These are phyloP conservation scores for Bos indicus DNA, from an alignment of 2,113 vertebrate genomes.

Conservation along the genomic window DNA sequence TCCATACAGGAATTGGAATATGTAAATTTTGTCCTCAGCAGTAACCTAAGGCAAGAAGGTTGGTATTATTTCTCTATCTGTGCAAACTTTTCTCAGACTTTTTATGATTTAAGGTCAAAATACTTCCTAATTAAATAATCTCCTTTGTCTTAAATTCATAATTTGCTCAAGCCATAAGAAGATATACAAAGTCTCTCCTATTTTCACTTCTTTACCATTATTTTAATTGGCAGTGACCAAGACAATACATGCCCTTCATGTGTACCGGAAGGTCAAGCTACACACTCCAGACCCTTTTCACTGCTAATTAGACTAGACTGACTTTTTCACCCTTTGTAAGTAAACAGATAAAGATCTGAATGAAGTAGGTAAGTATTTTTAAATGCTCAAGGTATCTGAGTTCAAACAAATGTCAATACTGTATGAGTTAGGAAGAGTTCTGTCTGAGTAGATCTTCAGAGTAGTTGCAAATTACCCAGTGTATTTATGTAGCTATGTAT, in stretches of 20 bases:
- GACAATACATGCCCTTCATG: background rate
- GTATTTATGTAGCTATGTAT: background rate
- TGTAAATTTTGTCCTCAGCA: background rate
- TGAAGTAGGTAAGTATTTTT: conserved; percentile 1
- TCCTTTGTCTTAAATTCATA: background rate
- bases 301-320: conserved; percentile 11
- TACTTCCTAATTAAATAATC: background rate
- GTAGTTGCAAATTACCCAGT: background rate
- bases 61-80: background rate
- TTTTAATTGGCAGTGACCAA: background rate
- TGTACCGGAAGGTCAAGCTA: background rate
- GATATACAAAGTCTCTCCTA: background rate
- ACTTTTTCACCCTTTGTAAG: conserved; percentile 15
- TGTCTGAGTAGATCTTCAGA: conserved; percentile 20
- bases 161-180: background rate
- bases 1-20: background rate
- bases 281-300: background rate
- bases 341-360: conserved; percentile 43
- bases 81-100: background rate
- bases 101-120: conserved; percentile 1
- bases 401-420: conserved; percentile 44
- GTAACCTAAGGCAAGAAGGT: background rate
- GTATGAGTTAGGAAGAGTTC: background rate
- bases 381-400: background rate
- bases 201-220: background rate